Percentiles rank a stretch among this genome's conserved stretches.
Conservation (phyloP, 2,113 vertebrate species). For the Crotalus helleri region DNA sequence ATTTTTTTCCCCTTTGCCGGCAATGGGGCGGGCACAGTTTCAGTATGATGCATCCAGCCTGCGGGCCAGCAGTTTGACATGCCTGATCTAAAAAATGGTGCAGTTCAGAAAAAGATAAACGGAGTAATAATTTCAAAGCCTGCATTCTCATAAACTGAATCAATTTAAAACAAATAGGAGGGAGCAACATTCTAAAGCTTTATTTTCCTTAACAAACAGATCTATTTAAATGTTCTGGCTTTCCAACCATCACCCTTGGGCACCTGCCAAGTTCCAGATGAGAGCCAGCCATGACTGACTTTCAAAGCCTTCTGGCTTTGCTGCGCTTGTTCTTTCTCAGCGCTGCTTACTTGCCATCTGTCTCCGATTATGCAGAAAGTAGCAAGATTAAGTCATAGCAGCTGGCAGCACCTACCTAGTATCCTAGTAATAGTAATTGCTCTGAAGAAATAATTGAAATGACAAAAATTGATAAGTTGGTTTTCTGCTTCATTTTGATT, state of each 20-base stretch:
- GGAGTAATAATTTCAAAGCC: background rate
- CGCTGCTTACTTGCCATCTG: background rate
- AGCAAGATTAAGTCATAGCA: background rate
- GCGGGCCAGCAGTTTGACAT: too few relatives aligned
- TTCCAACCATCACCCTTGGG: background rate
- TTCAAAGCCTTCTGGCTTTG: background rate
- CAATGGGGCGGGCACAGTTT: too few relatives aligned
- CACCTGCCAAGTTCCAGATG: background rate
- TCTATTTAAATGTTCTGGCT: background rate
- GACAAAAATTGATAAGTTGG: background rate
- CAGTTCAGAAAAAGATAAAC: background rate
- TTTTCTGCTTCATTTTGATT: background rate
- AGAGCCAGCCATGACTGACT: background rate
- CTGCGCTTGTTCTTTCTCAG: background rate
- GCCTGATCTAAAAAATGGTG: background rate
- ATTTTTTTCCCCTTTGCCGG: too few relatives aligned
- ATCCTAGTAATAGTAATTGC: background rate
- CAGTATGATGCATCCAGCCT: rapidly evolving
- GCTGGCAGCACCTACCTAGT: background rate
- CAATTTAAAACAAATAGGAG: background rate
- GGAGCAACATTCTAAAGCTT: background rate
- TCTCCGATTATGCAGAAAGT: background rate
- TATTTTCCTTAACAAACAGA: background rate
- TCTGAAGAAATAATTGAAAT: background rate
- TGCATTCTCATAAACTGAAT: background rate